Conservation (phyloP, 2,797 vertebrate species). For the Helarctos malayanus region DNA sequence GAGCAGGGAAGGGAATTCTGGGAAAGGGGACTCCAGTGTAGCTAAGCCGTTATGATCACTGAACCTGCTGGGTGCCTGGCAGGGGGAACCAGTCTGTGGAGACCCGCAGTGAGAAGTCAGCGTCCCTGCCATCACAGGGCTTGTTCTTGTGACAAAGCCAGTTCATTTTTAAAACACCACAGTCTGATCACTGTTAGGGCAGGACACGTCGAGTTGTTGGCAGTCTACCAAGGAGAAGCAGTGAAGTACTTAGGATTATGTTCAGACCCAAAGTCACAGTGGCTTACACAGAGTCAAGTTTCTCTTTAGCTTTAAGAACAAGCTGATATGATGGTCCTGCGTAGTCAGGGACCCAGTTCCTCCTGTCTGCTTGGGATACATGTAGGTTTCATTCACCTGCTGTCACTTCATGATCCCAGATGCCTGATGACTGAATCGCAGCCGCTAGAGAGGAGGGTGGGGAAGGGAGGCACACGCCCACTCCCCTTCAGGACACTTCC, state of each 20-base stretch:
- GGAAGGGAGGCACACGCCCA: no score
- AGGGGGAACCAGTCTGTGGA: neutral
- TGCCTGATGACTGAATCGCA: neutral
- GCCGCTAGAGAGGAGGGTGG: neutral
- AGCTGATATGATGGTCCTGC: neutral
- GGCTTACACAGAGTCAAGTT: neutral
- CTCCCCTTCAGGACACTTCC: neutral
- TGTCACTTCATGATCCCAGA: neutral
- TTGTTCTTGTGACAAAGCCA: neutral
- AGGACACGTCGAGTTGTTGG: neutral
- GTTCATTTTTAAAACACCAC: neutral
- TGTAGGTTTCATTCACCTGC: neutral
- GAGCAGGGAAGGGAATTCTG: neutral
- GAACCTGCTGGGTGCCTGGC: neutral
- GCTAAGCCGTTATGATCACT: neutral
- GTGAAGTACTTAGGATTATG: neutral
- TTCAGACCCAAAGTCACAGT: neutral
- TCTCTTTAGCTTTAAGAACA: constrained; percentile 17
- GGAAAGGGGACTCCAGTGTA: neutral
- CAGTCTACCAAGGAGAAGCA: neutral
- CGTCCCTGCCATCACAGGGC: neutral
- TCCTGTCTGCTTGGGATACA: neutral
- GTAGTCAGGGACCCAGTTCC: neutral
- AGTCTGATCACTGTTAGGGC: neutral
- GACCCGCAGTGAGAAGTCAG: neutral